Evolutionary conservation across 2,888 invertebrate genomes (phyloP), one percentile per base, ranked within the genome.

Genomic region (Harpalus rubripes): DNA sequence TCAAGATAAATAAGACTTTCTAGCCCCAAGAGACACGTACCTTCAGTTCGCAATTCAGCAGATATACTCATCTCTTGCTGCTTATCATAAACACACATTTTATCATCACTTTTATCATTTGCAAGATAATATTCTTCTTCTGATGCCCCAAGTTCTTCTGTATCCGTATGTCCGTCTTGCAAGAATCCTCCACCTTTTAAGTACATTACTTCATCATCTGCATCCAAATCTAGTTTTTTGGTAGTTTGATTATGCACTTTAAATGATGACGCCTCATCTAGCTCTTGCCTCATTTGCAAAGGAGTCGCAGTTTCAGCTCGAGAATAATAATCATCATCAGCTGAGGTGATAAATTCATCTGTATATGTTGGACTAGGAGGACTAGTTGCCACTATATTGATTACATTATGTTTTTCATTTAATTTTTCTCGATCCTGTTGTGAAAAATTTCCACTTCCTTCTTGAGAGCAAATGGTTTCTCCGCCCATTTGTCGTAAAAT

Each of bases 131-230:
- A 85, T 15, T 89, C 88, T 8, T 88, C 87, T n/a, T 88, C 88
- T n/a, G 88, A 88, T 7, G 90, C 85, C 72, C 91, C 92, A 78
- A 92, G 88, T 88, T 93, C 93, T 88, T 94, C 94, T 79, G 92
- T 89, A 88, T 94, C 94, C 4, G 94, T 93, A 78, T 91, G 89
- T 32, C 90, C 90, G 81, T 93, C 93, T 39, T 89, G 89, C 16
- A 87, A 88, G 82, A 90, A 91, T 74, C 90, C 89, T 86, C 91
- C 90, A 72, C 92, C 92, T 89, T 93, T 93, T 8, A 93, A 90
- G 88, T 93, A 92, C 87, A 91, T 88, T 84, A 91, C 91, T 87
- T 93, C 93, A 63, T 89, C 89, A 1, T 90, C 87, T 10, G 91
- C 89, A 56, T 92, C 91, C 3, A 90, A 86, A 88, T 92, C 90